A percentile compares a stretch with the other conserved stretches of the same genome.
phyloP scores from a whole-genome alignment of 2,113 vertebrate species.

The Glaucomys volans region DNA sequence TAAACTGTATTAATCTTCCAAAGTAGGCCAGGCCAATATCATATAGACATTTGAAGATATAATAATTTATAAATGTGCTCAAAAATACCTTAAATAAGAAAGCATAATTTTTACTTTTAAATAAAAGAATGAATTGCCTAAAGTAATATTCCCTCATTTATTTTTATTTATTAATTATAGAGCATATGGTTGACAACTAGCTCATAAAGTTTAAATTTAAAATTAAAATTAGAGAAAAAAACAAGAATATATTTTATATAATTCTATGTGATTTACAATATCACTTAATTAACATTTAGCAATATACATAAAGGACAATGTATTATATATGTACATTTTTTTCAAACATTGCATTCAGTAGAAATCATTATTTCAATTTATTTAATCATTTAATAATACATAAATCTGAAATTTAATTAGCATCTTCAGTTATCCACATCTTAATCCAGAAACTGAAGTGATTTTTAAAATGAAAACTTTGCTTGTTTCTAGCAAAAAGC shows the following conservation, averaged over 20 bases:
- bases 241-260: neutral
- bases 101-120: neutral
- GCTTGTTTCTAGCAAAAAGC: neutral
- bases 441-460: neutral
- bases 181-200: neutral
- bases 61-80: neutral
- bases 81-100: neutral
- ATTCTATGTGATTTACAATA: neutral
- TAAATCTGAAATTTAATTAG: neutral
- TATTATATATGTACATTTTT: neutral
- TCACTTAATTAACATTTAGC: neutral
- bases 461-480: neutral
- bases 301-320: neutral
- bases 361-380: neutral
- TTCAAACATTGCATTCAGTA: neutral
- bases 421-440: neutral
- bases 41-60: neutral
- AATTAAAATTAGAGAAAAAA: neutral
- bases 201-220: neutral
- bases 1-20: neutral
- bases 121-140: neutral
- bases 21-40: neutral
- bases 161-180: neutral
- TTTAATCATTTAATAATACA: neutral
- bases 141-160: neutral